These are phyloP conservation scores for Mastomys coucha DNA, from an alignment of 2,113 vertebrate species.

Conservation along the genomic window DNA sequence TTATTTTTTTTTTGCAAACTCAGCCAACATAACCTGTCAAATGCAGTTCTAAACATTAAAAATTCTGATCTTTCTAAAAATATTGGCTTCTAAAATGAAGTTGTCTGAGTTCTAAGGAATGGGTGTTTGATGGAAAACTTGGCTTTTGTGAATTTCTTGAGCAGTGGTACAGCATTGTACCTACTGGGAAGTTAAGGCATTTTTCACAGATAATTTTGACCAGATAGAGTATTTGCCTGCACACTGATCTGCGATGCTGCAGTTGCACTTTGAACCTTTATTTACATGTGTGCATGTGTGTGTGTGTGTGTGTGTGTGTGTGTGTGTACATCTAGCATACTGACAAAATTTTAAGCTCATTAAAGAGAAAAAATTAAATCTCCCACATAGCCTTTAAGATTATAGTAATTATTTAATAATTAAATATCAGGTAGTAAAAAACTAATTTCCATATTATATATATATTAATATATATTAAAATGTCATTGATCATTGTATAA, in stretches of 20 bases:
- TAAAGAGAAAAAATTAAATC: slow-evolving; percentile 28
- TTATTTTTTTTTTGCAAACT: background rate
- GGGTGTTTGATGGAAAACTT: background rate
- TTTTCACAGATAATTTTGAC: slow-evolving; percentile 24
- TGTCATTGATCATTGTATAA: background rate
- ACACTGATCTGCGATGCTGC: background rate
- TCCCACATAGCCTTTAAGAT: background rate
- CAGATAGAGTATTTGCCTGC: background rate
- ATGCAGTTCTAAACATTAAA: background rate
- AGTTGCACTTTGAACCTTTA: background rate
- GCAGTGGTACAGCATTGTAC: background rate
- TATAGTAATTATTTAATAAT: slow-evolving; percentile 52
- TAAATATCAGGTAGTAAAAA: background rate
- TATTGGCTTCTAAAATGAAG: background rate
- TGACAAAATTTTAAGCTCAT: slow-evolving; percentile 36
- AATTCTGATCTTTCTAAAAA: slow-evolving; percentile 43
- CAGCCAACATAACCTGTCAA: background rate
- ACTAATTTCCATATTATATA: background rate
- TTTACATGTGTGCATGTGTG: background rate
- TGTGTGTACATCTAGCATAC: background rate
- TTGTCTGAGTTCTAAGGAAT: background rate
- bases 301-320: background rate
- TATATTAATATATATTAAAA: background rate
- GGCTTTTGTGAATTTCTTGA: background rate
- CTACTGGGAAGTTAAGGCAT: background rate